Evolutionary conservation across 2,113 vertebrate species (phyloP), one percentile per base, ranked within the genome.

Genomic region (Axis porcinus): DNA sequence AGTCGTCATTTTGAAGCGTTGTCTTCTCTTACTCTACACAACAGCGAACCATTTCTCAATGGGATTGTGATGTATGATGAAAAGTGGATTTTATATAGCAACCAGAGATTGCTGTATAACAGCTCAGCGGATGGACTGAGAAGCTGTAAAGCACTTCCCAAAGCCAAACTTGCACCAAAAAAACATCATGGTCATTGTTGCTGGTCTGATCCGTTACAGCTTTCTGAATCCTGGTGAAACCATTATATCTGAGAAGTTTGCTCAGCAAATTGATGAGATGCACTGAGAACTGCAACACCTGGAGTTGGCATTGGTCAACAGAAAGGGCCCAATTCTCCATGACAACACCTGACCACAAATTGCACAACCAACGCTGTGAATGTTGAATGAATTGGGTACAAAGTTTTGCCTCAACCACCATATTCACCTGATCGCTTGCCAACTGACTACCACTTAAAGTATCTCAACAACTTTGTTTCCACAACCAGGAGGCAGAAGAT

Each of bases 271-370:
- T 23, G 64, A 67, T 70, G n/a, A 36, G n/a, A 21, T 36, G 17
- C n/a, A 70, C 5, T 12, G n/a, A 36, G 64, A 70, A 36, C 9
- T 12, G 19, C 19, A 36, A 70, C 17, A n/a, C n/a, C 9, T 36
- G n/a, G 5, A 70, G n/a, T n/a, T 0, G 0, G 64, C n/a, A 23
- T 0, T 67, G 33, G 33, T n/a, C 64, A 67, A 67, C 64, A 67
- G 64, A n/a, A 67, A 67, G 16, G 64, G 64, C 19, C 9, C 64
- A 36, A 23, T 70, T 36, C 64, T 70, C 64, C 9, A 0, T 1
- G 9, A 70, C 17, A 70, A n/a, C 33, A 19, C 9, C 67, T 12
- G 67, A 40, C 67, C 4, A 0, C 67, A 36, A 40, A 23, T 6
- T 0, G 5, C 67, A 70, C 67, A 36, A 40, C 67, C 67, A 67